phyloP scores from a whole-genome alignment of 2,113 vertebrate genomes.

The Struthidea cinerea region DNA sequence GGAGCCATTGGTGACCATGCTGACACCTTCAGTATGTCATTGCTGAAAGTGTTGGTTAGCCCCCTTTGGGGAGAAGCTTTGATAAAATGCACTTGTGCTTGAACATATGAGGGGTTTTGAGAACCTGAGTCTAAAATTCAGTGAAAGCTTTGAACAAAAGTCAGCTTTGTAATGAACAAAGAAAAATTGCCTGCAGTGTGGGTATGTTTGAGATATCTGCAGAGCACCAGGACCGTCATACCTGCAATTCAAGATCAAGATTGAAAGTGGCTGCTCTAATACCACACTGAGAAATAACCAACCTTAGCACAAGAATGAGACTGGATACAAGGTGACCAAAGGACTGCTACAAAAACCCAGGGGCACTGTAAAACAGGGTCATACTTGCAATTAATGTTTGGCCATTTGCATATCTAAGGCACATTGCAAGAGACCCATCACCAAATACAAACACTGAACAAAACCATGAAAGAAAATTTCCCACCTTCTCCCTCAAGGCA shows the following conservation, averaged over 20 bases:
- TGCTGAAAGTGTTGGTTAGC: not conserved
- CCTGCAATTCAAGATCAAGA: fast-evolving
- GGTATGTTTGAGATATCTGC: not conserved
- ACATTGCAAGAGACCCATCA: not conserved
- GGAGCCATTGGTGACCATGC: not conserved
- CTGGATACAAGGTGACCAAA: not conserved
- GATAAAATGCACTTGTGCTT: not conserved
- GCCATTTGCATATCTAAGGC: not conserved
- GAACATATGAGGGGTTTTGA: not conserved
- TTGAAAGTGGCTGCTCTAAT: not conserved
- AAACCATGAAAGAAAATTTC: not conserved
- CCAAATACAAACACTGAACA: not conserved
- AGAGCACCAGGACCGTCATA: not conserved
- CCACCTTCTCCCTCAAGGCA: not conserved
- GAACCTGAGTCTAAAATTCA: not conserved
- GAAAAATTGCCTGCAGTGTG: not conserved
- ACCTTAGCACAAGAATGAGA: not conserved
- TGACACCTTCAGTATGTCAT: not conserved
- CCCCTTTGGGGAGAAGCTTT: not conserved
- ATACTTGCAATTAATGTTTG: not conserved
- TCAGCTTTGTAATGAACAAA: not conserved
- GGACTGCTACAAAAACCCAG: not conserved
- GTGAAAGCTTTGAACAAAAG: not conserved
- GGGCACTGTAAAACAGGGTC: not conserved
- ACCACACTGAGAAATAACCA: not conserved